Conservation (phyloP, 2,113 vertebrate species). For the Ictalurus punctatus region DNA sequence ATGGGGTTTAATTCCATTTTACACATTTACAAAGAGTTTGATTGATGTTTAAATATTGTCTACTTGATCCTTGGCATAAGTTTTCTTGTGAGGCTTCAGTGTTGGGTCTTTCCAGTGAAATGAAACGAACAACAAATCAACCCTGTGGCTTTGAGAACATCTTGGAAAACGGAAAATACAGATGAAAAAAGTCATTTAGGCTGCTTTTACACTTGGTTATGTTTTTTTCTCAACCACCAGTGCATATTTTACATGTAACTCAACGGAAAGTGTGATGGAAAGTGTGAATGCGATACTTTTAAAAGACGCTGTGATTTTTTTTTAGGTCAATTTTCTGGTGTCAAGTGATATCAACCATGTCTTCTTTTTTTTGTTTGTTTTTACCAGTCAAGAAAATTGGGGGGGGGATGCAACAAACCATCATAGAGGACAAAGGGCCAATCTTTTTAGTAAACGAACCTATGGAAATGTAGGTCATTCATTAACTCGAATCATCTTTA, state of each 20-base stretch:
- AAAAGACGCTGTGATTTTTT: background rate
- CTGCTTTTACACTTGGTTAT: background rate
- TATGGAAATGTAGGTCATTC: background rate
- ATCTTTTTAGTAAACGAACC: background rate
- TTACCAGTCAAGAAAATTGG: background rate
- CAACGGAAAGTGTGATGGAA: background rate
- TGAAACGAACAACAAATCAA: conserved; percentile 1
- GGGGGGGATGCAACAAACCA: background rate
- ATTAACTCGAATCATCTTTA: background rate
- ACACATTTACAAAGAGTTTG: conserved; percentile 59
- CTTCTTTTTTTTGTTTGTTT: background rate
- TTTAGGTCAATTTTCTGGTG: background rate
- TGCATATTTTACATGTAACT: background rate
- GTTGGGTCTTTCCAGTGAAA: conserved; percentile 40
- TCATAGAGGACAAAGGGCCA: background rate
- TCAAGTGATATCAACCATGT: background rate
- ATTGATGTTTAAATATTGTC: conserved; percentile 61
- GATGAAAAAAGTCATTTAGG: background rate
- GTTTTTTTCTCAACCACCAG: background rate
- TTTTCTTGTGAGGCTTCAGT: conserved; percentile 49
- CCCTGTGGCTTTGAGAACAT: background rate
- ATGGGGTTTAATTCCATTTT: background rate
- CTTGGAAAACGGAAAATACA: conserved; percentile 13
- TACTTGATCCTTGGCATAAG: conserved; percentile 62
- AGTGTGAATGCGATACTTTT: background rate